Base-by-base conservation (phyloP, 2,888 invertebrate genomes). In the Hipparchia sbordonii region DNA sequence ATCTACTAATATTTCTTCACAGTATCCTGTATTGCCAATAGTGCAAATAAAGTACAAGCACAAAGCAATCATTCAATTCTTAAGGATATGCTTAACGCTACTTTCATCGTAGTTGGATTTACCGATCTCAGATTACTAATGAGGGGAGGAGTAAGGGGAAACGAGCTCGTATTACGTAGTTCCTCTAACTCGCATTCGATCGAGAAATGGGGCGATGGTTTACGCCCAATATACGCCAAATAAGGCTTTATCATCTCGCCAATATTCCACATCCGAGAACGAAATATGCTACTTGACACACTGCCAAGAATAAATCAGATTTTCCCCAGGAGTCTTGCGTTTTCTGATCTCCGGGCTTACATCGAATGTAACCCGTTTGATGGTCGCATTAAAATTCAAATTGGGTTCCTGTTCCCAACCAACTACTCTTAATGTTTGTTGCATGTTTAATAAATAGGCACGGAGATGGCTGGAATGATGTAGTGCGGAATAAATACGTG, bases 231-330 rank as follows among this genome's bases (percentile, higher is more conserved):
- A 85, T 85, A 87, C 82, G 82, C 82, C 88, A 86, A 87, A 88
- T 89, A 88, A 86, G 86, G 87, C 87, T 87, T 88, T 86, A 89
- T 89, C 87, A 86, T 85, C 80, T 79, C 82, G 81, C 83, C 85
- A 85, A 89, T 89, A 89, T 86, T 85, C 85, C 85, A 82, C 83
- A 84, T 87, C 86, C 85, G 82, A 83, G 82, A 83, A 80, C 82
- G 83, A 85, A 88, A 88, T 88, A 88, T 84, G 85, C 84, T 84
- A 84, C 87, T 90, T 89, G 89, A 89, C 87, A 86, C 85, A 87
- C 82, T 86, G 90, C 89, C 89, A 88, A 83, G 84, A 85, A 90
- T 91, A 91, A 90, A 91, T 91, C 90, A 88, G 86, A 89, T 91
- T 88, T 85, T 74, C 77, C 75, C 65, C 65, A 72, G 75, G 74